Evolutionary conservation across 2,113 vertebrate genomes (phyloP).

Genomic region (Oenanthe oenanthe): DNA sequence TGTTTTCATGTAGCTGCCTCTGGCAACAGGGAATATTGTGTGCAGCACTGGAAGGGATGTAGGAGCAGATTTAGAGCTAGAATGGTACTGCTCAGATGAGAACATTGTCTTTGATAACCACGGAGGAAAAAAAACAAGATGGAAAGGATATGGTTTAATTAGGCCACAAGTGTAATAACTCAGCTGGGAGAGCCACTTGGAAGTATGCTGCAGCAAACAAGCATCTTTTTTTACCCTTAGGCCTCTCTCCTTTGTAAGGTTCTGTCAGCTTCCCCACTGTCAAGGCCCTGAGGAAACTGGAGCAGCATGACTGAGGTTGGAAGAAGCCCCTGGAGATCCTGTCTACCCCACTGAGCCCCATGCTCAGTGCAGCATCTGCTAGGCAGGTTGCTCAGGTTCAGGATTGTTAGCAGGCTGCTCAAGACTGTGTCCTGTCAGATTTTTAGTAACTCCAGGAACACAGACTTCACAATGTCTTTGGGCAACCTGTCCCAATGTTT

Average conservation of each 20-base stretch:
- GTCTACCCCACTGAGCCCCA: accelerated
- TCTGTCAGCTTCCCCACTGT: neutral
- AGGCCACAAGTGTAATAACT: neutral
- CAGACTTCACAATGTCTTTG: neutral
- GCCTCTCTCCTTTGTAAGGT: neutral
- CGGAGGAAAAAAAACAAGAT: neutral
- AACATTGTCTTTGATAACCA: neutral
- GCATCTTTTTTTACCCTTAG: neutral
- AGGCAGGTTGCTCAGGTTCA: neutral
- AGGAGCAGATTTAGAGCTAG: neutral
- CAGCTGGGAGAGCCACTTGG: neutral
- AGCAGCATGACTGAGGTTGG: neutral
- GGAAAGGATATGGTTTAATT: conserved; percentile 24
- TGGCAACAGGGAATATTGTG: neutral
- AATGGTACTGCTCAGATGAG: neutral
- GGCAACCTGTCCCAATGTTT: neutral
- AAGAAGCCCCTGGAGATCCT: neutral
- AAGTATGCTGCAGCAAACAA: neutral
- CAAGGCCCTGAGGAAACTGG: neutral
- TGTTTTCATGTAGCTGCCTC: accelerated
- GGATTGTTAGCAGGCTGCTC: neutral
- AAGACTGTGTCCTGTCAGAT: neutral
- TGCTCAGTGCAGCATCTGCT: neutral
- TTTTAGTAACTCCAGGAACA: neutral
- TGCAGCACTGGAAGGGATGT: neutral